Conservation (phyloP, 1,140 invertebrate genomes). For the Ganaspis sp. region DNA sequence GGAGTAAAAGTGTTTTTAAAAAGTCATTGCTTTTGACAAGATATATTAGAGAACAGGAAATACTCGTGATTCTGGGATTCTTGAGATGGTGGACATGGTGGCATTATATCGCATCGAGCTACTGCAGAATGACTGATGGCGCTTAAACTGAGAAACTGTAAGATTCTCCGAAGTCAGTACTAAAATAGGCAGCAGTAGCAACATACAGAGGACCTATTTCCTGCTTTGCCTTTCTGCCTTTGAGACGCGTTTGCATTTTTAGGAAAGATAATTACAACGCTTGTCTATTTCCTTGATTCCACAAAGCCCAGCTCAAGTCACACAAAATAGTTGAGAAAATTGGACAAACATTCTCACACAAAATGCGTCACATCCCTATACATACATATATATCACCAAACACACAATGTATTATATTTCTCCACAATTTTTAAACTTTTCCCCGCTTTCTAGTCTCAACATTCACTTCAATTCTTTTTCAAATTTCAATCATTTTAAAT, state of each 20-base stretch:
- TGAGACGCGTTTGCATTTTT: conserved; percentile 23
- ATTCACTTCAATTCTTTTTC: too few species aligned
- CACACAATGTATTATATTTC: too few species aligned
- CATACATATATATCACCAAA: too few species aligned
- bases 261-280: conserved; percentile 21
- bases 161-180: conserved; percentile 17
- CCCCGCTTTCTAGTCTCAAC: too few species aligned
- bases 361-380: too few species aligned
- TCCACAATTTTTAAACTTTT: too few species aligned
- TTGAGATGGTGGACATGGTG: conserved; percentile 18
- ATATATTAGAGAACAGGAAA: neutral
- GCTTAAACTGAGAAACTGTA: conserved; percentile 33
- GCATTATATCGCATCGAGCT: conserved; percentile 40
- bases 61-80: conserved; percentile 5
- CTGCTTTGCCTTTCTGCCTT: conserved; percentile 22
- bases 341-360: neutral
- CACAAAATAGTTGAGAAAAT: neutral
- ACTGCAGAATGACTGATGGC: conserved; percentile 49
- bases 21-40: neutral
- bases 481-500: too few species aligned
- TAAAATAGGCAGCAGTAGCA: conserved; percentile 25
- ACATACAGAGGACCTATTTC: conserved; percentile 13
- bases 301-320: neutral
- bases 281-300: conserved; percentile 13
- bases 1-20: too few species aligned